A percentile compares a stretch with the other conserved stretches of the same genome.
Evolutionary conservation across 2,113 vertebrate species (phyloP).

Genomic region (Pardalotus punctatus): DNA sequence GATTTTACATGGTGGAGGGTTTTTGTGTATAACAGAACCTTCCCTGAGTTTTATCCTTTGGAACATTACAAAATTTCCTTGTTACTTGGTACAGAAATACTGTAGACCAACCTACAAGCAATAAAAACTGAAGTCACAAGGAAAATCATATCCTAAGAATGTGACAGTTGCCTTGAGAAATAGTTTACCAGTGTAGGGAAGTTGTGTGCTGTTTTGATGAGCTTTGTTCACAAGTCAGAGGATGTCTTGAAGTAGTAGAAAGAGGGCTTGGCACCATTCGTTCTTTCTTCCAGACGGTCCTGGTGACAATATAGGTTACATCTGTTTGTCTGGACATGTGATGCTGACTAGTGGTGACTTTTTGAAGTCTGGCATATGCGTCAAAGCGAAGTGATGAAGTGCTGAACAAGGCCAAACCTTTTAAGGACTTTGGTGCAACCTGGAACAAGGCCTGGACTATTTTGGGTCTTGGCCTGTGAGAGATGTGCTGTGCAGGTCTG

Average conservation of each 20-base stretch:
- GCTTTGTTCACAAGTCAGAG: not conserved
- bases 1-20: not conserved
- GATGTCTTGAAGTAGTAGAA: not conserved
- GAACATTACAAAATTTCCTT: not conserved
- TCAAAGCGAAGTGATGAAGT: not conserved
- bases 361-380: constrained; percentile 8
- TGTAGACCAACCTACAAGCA: not conserved
- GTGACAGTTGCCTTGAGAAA: not conserved
- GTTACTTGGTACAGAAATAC: not conserved
- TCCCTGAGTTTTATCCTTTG: not conserved
- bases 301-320: constrained; percentile 3
- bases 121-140: not conserved
- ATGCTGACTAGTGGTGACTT: not conserved
- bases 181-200: not conserved
- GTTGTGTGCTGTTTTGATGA: not conserved
- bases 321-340: not conserved
- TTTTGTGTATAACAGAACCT: not conserved
- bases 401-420: not conserved
- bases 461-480: not conserved
- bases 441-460: not conserved
- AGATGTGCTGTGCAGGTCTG: not conserved
- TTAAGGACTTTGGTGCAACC: constrained; percentile 2
- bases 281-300: not conserved
- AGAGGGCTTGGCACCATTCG: not conserved
- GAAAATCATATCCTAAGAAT: not conserved